Evolutionary conservation across 2,113 vertebrate species (phyloP).

Genomic region (Rhombomys opimus): DNA sequence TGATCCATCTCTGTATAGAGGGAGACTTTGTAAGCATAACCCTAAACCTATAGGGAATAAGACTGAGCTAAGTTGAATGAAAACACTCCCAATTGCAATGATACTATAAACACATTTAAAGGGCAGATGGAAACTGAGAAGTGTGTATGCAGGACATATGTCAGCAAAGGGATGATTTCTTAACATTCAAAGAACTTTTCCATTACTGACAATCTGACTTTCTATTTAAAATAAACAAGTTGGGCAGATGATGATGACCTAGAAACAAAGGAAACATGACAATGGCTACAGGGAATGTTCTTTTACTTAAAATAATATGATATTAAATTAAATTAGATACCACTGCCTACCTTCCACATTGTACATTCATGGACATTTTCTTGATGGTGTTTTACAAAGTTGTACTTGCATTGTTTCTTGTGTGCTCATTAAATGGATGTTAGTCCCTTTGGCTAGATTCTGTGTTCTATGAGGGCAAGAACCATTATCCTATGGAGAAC

Average conservation of each 20-base stretch:
- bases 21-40: background rate
- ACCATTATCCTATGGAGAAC: background rate
- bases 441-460: background rate
- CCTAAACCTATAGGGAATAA: background rate
- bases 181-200: background rate
- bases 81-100: background rate
- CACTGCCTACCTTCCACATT: background rate
- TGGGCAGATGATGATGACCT: background rate
- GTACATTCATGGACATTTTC: background rate
- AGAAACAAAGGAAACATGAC: background rate
- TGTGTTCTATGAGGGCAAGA: background rate
- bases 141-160: accelerated
- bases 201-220: background rate
- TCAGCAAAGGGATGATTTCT: background rate
- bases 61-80: background rate
- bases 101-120: background rate
- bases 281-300: background rate
- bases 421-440: background rate
- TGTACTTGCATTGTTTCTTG: background rate
- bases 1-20: background rate
- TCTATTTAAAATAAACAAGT: background rate
- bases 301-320: background rate
- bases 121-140: background rate
- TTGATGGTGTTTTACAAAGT: background rate
- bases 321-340: background rate